phyloP scores from a whole-genome alignment of 37 sponge, comb jelly and placozoan species.

The Eunapius fragilis region DNA sequence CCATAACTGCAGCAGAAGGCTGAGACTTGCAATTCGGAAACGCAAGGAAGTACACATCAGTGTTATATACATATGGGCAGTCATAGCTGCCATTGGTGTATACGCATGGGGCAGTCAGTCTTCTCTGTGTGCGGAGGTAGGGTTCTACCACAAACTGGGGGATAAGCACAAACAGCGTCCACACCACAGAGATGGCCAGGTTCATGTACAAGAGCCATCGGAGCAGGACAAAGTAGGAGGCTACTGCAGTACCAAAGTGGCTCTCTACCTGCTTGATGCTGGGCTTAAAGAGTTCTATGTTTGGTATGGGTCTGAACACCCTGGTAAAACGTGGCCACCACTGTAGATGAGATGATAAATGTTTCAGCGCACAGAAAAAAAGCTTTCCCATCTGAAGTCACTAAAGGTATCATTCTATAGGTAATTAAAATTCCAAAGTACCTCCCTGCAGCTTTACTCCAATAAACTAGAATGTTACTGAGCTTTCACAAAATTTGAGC shows the following conservation, averaged over 20 bases:
- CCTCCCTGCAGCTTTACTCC: too few species aligned
- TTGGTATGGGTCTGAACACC: not conserved
- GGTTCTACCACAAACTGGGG: conserved; percentile 58
- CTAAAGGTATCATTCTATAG: too few species aligned
- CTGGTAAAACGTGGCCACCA: conserved; percentile 77
- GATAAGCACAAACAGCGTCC: conserved; percentile 67
- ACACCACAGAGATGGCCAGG: conserved; percentile 61
- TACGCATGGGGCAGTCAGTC: not conserved
- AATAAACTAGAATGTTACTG: too few species aligned
- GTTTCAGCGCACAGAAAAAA: too few species aligned
- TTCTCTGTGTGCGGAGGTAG: not conserved
- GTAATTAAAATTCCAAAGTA: too few species aligned
- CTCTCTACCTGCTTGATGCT: conserved; percentile 85
- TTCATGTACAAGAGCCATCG: conserved; percentile 88
- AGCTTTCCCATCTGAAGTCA: too few species aligned
- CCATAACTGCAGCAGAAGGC: not conserved
- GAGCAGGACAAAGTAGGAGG: conserved; percentile 94
- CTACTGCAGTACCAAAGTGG: conserved; percentile 87
- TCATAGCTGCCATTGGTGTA: not conserved
- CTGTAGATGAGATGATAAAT: too few species aligned
- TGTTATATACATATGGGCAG: not conserved
- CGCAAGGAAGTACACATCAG: too few species aligned
- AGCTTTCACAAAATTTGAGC: too few species aligned
- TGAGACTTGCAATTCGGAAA: not conserved
- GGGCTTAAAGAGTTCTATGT: conserved; percentile 66